These are phyloP conservation scores for Prietella phreatophila DNA, from an alignment of 2,113 vertebrate genomes.

Conservation along the genomic window DNA sequence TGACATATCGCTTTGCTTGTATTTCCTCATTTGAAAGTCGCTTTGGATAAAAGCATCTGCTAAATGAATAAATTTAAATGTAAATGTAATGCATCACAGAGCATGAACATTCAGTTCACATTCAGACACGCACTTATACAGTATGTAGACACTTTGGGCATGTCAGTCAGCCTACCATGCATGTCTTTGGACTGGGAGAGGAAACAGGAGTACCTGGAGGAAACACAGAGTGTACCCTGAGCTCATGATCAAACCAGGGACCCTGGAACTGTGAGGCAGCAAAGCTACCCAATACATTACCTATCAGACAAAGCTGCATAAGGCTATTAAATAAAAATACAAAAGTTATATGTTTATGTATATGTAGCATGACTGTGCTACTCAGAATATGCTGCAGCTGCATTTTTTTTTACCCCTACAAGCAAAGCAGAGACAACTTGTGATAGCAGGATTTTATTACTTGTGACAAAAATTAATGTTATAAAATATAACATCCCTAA, in stretches of 20 bases:
- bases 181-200: no score
- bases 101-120: no score
- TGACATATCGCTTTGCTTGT: no score
- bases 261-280: background rate
- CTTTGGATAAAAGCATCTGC: no score
- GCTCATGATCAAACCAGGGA: background rate
- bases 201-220: no score
- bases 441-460: slow-evolving; percentile 5
- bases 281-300: background rate
- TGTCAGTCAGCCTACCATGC: no score
- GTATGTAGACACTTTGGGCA: no score
- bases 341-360: background rate
- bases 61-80: no score
- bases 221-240: background rate
- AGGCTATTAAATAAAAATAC: background rate
- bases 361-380: background rate
- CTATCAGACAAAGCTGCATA: no score
- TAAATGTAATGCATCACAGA: no score
- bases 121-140: no score
- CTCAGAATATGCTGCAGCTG: background rate
- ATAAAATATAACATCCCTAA: slow-evolving; percentile 24
- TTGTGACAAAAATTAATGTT: slow-evolving; percentile 10
- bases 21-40: no score
- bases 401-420: background rate
- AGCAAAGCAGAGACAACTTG: background rate